Evolutionary conservation across 2,797 vertebrate species (phyloP), one percentile per base, ranked within the genome.

Genomic region (Eutrigla gurnardus): DNA sequence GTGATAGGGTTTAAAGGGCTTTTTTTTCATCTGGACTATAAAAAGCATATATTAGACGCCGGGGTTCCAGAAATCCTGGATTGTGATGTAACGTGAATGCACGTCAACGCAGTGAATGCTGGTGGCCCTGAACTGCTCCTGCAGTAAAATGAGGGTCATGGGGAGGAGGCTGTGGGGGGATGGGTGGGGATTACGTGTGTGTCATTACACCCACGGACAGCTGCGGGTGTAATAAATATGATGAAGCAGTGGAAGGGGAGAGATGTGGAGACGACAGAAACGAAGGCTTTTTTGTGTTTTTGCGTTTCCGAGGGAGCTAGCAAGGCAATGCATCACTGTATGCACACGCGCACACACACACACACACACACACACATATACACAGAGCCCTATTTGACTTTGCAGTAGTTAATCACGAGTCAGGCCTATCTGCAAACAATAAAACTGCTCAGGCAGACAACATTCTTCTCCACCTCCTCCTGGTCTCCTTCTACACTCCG

Each of bases 201-300:
- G 80, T 80, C 74, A 75, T 77, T 80, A 76, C 63, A 82, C 50
- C 67, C 59, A 69, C 39, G 39, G 70, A 74, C 71, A 74, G 67
- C 79, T 78, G 77, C 10, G 65, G 55, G 55, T 66, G 68, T 72
- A 75, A 73, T 75, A 80, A 73, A 72, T 74, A 75, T 65, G 75
- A 81, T 71, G 65, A 73, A 70, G 64, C 53, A 10, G 52, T 33
- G n/a, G 32, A 25, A 72, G 9, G 52, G 35, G 46, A 69, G 45
- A 70, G 71, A 49, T 65, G 40, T 71, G 32, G 5, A 35, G 15
- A 53, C 53, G 10, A 33, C 49, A 52, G 40, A 61, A 65, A 68
- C 14, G 37, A 70, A 7, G 8, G 39, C 47, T 82, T 76, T 68
- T 39, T 67, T 62, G 4, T 47, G n/a, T 13, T 7, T 53, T 65